These are phyloP conservation scores for Marcusenius ussheri DNA, from an alignment of 2,113 vertebrate genomes.

Conservation along the genomic window DNA sequence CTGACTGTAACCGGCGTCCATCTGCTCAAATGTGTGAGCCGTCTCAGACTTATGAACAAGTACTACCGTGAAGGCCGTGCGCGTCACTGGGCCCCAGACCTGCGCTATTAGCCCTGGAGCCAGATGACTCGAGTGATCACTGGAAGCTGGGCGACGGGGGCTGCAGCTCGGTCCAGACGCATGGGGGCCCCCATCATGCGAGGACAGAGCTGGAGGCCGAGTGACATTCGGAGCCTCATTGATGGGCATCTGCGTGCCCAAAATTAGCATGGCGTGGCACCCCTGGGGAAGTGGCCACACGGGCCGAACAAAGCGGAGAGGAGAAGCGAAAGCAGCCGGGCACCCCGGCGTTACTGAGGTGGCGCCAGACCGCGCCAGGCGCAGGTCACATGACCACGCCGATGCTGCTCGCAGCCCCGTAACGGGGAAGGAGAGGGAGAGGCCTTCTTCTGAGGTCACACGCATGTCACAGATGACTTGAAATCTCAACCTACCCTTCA, in stretches of 20 bases:
- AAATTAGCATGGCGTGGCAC: neutral
- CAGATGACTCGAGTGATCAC: neutral
- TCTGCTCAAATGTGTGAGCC: neutral
- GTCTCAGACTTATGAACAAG: neutral
- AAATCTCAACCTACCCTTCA: neutral
- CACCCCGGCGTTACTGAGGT: neutral
- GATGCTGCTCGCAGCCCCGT: neutral
- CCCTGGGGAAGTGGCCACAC: neutral
- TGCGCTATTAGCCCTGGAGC: neutral
- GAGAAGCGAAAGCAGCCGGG: neutral
- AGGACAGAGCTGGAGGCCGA: neutral
- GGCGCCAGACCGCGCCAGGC: neutral
- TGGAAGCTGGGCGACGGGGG: neutral
- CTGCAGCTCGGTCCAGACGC: neutral
- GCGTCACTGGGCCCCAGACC: neutral
- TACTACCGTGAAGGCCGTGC: neutral
- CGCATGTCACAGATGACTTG: neutral
- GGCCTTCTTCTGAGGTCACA: neutral
- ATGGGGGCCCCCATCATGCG: neutral
- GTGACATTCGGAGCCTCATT: neutral
- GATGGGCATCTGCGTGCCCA: neutral
- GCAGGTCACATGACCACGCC: neutral
- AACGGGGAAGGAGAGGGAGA: neutral
- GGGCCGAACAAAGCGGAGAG: neutral
- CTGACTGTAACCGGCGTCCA: neutral